phyloP scores from a whole-genome alignment of 2,113 vertebrate species.

The Syngnathus scovelli region DNA sequence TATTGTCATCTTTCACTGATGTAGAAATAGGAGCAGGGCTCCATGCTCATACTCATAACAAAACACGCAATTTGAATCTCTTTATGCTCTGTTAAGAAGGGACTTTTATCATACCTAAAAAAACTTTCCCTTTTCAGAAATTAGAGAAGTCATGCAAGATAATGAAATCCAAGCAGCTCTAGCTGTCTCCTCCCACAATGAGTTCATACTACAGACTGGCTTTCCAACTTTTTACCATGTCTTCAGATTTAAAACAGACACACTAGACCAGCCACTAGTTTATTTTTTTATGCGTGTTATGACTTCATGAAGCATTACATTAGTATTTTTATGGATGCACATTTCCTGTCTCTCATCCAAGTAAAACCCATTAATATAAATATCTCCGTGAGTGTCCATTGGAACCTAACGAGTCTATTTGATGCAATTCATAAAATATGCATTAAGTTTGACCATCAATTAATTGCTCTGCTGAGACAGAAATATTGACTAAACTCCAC shows the following conservation, averaged over 20 bases:
- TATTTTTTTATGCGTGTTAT: constrained; percentile 6
- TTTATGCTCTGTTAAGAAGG: constrained; percentile 32
- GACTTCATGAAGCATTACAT: constrained; percentile 13
- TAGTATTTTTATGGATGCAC: constrained; percentile 28
- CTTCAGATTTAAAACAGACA: constrained; percentile 31
- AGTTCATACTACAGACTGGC: constrained; percentile 25
- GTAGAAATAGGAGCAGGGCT: not conserved
- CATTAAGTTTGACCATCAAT: constrained; percentile 46
- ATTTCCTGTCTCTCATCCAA: constrained; percentile 22
- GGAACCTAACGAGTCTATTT: constrained; percentile 38
- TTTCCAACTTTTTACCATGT: constrained; percentile 8
- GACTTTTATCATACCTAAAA: constrained; percentile 53
- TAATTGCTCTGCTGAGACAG: constrained; percentile 37
- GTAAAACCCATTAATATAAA: constrained; percentile 42
- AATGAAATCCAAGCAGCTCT: constrained; percentile 35
- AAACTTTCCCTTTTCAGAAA: constrained; percentile 46
- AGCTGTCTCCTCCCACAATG: not conserved
- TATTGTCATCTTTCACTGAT: constrained; percentile 14
- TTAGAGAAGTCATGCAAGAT: constrained; percentile 24
- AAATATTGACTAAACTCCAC: constrained; percentile 35
- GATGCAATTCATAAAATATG: constrained; percentile 51
- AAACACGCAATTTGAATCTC: constrained; percentile 33
- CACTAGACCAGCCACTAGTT: constrained; percentile 3
- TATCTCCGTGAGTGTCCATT: constrained; percentile 27
- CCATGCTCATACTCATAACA: constrained; percentile 43